Evolutionary conservation across 1,140 invertebrate species (phyloP).

Genomic region (Diabrotica virgifera): DNA sequence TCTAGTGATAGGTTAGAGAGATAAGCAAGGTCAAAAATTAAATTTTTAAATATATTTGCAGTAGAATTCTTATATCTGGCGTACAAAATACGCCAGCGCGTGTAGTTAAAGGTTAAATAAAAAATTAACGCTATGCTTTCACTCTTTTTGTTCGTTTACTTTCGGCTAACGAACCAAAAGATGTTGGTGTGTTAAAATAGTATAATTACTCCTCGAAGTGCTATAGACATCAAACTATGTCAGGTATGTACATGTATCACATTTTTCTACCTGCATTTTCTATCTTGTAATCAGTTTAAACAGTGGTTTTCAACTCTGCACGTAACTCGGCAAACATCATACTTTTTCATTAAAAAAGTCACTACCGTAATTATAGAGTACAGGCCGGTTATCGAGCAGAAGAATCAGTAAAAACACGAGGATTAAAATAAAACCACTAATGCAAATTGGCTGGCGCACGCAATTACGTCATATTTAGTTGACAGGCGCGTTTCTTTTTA

Average conservation of each 20-base stretch:
- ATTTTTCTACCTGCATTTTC: background rate
- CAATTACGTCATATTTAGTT: conserved; percentile 32
- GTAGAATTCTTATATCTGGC: too few species aligned
- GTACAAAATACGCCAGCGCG: too few species aligned
- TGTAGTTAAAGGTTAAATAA: too few species aligned
- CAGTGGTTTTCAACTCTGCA: conserved; percentile 7
- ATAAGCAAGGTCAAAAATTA: too few species aligned
- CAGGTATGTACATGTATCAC: background rate
- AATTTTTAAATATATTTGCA: too few species aligned
- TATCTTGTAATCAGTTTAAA: background rate
- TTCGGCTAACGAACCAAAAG: too few species aligned
- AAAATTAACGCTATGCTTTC: too few species aligned
- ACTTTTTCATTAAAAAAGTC: conserved; percentile 16
- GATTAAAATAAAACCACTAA: conserved; percentile 21
- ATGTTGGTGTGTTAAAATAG: too few species aligned
- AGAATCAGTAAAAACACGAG: conserved; percentile 18
- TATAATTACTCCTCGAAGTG: too few species aligned
- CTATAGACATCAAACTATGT: background rate
- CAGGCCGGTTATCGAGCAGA: conserved; percentile 10
- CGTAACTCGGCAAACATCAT: conserved; percentile 6
- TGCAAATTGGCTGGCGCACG: conserved; percentile 29
- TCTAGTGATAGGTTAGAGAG: too few species aligned
- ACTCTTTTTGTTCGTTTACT: too few species aligned
- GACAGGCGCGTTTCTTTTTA: conserved; percentile 28
- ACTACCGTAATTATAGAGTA: conserved; percentile 12